Evolutionary conservation across 2,888 invertebrate species (phyloP).

Genomic region (Polia nebulosa): DNA sequence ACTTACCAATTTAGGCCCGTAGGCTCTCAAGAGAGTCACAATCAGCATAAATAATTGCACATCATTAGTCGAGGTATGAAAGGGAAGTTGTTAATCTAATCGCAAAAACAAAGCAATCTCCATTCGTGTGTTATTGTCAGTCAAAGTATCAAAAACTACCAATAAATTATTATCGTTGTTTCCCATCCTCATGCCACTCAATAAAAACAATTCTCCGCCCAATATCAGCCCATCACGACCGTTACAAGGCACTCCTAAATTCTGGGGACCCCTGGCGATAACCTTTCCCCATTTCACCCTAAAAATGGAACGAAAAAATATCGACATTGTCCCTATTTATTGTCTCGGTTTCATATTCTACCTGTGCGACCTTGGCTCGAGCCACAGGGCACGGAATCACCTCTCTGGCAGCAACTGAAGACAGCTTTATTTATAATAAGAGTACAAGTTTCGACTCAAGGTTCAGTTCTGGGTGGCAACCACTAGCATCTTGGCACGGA

Average conservation of each 20-base stretch:
- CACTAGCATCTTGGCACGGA: too few species aligned
- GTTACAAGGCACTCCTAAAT: slow-evolving; percentile 53
- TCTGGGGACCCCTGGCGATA: slow-evolving; percentile 39
- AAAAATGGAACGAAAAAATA: slow-evolving; percentile 61
- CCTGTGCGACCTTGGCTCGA: slow-evolving; percentile 50
- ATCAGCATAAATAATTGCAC: slow-evolving; percentile 8
- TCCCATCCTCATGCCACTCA: slow-evolving; percentile 10
- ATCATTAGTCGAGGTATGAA: background rate
- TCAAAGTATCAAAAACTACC: slow-evolving; percentile 3
- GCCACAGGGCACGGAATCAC: background rate
- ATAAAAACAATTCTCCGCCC: slow-evolving; percentile 48
- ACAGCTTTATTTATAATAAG: background rate
- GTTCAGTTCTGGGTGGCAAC: too few species aligned
- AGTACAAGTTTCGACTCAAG: too few species aligned
- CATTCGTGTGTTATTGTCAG: background rate
- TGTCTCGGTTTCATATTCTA: slow-evolving; percentile 56
- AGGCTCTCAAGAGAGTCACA: slow-evolving; percentile 2
- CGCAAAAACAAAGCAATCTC: background rate
- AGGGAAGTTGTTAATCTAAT: background rate
- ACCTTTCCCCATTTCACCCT: slow-evolving; percentile 50
- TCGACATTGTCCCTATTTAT: slow-evolving; percentile 53
- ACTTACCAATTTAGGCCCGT: background rate
- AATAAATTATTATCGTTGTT: slow-evolving; percentile 36
- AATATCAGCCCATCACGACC: slow-evolving; percentile 39
- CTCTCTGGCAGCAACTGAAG: background rate